Base-by-base conservation (phyloP, 2,113 vertebrate genomes). In the Corythornis madagascariensis region DNA sequence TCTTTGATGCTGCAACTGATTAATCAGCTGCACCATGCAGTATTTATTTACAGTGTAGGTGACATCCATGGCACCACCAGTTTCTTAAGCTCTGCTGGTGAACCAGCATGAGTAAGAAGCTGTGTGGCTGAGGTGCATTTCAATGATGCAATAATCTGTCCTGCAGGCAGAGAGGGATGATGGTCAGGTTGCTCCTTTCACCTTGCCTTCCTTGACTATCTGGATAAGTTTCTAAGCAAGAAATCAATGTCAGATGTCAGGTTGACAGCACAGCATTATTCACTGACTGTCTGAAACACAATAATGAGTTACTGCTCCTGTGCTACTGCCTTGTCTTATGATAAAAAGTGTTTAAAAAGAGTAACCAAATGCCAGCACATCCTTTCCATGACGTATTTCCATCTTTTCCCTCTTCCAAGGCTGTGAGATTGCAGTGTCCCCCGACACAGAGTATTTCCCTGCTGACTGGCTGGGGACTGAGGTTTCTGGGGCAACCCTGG, bases 401-500 rank as follows among this genome's bases (percentile, higher is more conserved):
- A 63, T 80, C 48, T 75, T 55, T 70, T 53, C 38, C 67, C 29
- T 73, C 19, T 28, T 21, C 25, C 64, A 66, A 98, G 98, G 97
- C 76, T 40, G 95, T 55, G 79, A 95, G 53, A 84, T 97, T 86
- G 95, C 97, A 29, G 35, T 93, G 19, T 97, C 95, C 16, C 95
- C 96, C 1, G 35, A 92, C 6, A 97, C 94, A 2, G 70, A 95
- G 50, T 53, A 77, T 50, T 97, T 97, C 25, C 42, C 75, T 2
- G 22, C 22, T 15, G 90, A 96, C 69, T 97, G 93, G 92, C 61
- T 97, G 92, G 96, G 97, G 11, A 12, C 50, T 16, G 95, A 97
- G 20, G 92, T 98, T 79, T 97, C 97, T 6, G 96, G 97, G 29
- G 75, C 93, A 1, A 97, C 96, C 20, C 72, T 98, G 85, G 98